A percentile compares a stretch with the other conserved stretches of the same genome.
phyloP scores from a whole-genome alignment of 1,140 invertebrate genomes.

The Rhopalosiphum padi region DNA sequence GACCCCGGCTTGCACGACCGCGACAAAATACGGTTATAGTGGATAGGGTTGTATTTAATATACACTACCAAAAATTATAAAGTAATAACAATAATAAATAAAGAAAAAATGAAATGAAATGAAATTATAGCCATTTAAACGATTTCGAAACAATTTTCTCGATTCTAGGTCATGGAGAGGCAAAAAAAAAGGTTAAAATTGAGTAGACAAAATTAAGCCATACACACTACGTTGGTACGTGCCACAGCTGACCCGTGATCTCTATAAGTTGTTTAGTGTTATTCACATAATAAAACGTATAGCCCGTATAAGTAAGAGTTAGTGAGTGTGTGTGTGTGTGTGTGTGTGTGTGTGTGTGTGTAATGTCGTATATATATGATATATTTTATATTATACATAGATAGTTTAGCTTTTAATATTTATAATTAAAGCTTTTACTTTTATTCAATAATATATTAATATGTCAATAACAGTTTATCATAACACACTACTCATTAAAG shows the following conservation, averaged over 20 bases:
- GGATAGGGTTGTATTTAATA: neutral
- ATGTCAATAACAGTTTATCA: neutral
- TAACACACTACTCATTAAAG: neutral
- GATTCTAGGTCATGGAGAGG: constrained; percentile 46
- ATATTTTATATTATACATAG: neutral
- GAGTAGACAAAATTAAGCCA: constrained; percentile 2
- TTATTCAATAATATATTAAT: neutral
- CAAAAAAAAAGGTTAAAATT: constrained; percentile 43
- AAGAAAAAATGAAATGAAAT: neutral
- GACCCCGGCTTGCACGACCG: constrained; percentile 30
- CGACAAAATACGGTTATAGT: constrained; percentile 1
- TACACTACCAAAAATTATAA: constrained; percentile 2
- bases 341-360: too few species aligned
- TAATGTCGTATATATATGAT: neutral
- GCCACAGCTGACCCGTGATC: constrained; percentile 4
- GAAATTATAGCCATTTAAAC: constrained; percentile 31
- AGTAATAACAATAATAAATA: constrained; percentile 23
- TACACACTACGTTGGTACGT: neutral
- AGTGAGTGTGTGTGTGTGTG: neutral
- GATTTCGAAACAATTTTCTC: constrained; percentile 38
- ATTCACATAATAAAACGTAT: neutral
- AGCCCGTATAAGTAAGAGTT: neutral
- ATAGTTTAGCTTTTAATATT: neutral
- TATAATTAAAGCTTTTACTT: neutral
- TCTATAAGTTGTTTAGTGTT: neutral